Evolutionary conservation across 2,888 invertebrate species (phyloP), one percentile per base, ranked within the genome.

Genomic region (Cyaniris semiargus): DNA sequence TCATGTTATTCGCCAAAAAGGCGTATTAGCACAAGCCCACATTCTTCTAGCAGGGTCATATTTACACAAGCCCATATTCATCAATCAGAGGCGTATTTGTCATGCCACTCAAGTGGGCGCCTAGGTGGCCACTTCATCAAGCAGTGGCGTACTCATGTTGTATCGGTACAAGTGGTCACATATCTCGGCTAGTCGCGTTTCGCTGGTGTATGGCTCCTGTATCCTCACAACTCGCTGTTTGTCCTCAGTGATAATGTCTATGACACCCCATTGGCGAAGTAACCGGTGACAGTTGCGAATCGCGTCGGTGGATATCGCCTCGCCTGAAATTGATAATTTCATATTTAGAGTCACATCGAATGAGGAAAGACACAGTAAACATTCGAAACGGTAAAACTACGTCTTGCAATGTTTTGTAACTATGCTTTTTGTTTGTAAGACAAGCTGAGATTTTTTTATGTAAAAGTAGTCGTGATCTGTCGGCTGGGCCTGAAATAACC

Each of bases 221-320:
- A 92, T 79, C 6, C 87, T 82, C 0, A 94, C 77, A 53, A 78
- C 82, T n/a, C 94, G 85, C 23, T 86, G 83, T 3, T 85, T 82
- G 44, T 86, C 82, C 13, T 88, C 88, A 0, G 87, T 83, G 84
- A 87, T 88, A 83, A 95, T 86, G 53, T 97, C 97, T 53, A 98
- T 85, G 15, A 97, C 95, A 81, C 96, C 96, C 97, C 97, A 97
- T 83, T 97, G 96, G 81, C 97, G 96, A 60, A 97, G 96, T 0
- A 98, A 89, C 81, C 97, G 97, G 44, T 98, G 89, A 76, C 97
- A 97, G 90, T 98, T 98, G 85, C 96, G 96, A 76, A 98, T 95
- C 0, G 97, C 96, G 87, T 98, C 98, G 10, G 97, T 96, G 8
- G 97, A 97, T 76, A 98, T 95, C 84, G 98, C 97, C 90, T 98